Conservation (phyloP, 2,797 vertebrate genomes). For the Tachyglossus aculeatus region DNA sequence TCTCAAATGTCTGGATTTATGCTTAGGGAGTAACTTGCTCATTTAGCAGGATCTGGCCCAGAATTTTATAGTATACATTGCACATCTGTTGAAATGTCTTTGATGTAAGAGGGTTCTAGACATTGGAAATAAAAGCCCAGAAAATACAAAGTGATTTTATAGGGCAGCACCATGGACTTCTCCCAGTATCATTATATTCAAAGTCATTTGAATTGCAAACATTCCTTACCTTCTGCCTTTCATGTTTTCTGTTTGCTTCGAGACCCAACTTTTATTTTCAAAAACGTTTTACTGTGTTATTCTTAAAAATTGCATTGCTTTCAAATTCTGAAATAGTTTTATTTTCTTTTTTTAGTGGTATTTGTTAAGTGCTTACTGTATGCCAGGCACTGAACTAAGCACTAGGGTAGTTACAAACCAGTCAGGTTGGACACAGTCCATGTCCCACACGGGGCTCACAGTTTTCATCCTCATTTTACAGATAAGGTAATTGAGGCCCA, state of each 20-base stretch:
- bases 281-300: not conserved
- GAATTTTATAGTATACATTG: not conserved
- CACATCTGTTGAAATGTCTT: not conserved
- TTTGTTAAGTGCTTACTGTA: too few species aligned
- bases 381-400: too few species aligned
- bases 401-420: too few species aligned
- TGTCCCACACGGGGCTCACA: too few species aligned
- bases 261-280: not conserved
- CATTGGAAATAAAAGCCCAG: not conserved
- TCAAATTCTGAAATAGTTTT: too few species aligned
- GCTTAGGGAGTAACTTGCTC: not conserved
- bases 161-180: not conserved
- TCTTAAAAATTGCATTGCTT: not conserved
- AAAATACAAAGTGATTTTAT: conserved; percentile 24
- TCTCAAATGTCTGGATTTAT: conserved; percentile 8
- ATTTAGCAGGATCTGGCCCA: not conserved
- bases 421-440: too few species aligned
- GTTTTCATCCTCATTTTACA: too few species aligned
- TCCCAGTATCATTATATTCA: not conserved
- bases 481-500: too few species aligned
- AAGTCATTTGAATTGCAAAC: not conserved
- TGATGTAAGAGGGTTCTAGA: conserved; percentile 7
- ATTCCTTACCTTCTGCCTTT: not conserved
- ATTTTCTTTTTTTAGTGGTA: too few species aligned
- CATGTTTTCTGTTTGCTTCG: not conserved